Base-by-base conservation (phyloP, 1,140 invertebrate species). In the Phthorimaea operculella region DNA sequence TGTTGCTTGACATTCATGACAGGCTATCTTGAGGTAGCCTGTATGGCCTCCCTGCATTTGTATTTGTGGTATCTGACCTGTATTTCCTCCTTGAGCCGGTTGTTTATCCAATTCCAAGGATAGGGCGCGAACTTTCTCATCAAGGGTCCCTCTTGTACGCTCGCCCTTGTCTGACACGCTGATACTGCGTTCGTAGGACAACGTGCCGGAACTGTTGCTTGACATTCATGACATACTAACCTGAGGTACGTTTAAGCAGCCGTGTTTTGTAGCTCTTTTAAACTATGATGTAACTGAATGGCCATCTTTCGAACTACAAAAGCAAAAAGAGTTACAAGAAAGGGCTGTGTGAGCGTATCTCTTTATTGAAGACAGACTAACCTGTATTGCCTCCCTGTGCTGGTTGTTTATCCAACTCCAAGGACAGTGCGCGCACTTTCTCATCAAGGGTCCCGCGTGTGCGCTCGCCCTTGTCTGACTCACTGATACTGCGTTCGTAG, bases 1-100 rank as follows among this genome's bases (percentile, higher is more conserved):
- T 93, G 85, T 62, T 94, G 87, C 74, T 95, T 96, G 1, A 98
- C 89, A n/a, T n/a, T n/a, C n/a, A n/a, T n/a, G n/a, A n/a, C n/a
- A n/a, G n/a, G n/a, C n/a, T n/a, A n/a, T n/a, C n/a, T n/a, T n/a
- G n/a, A n/a, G n/a, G n/a, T n/a, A 28, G n/a, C n/a, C n/a, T n/a
- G n/a, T n/a, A n/a, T n/a, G n/a, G n/a, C n/a, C n/a, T n/a, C n/a
- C n/a, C n/a, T n/a, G n/a, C n/a, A n/a, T n/a, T n/a, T n/a, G n/a
- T n/a, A n/a, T n/a, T 36, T 36, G 7, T 36, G 7, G 34, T 36
- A 36, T 7, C 21, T 39, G 52, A 67, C 68, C 68, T 15, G 70
- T n/a, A n/a, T n/a, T 63, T 12, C 54, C 60, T 0, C 66, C 44
- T n/a, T n/a, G n/a, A 52, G 57, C n/a, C 3, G 60, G 58, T 14